phyloP scores from a whole-genome alignment of 2,113 vertebrate species.

The Phoenicopterus ruber region DNA sequence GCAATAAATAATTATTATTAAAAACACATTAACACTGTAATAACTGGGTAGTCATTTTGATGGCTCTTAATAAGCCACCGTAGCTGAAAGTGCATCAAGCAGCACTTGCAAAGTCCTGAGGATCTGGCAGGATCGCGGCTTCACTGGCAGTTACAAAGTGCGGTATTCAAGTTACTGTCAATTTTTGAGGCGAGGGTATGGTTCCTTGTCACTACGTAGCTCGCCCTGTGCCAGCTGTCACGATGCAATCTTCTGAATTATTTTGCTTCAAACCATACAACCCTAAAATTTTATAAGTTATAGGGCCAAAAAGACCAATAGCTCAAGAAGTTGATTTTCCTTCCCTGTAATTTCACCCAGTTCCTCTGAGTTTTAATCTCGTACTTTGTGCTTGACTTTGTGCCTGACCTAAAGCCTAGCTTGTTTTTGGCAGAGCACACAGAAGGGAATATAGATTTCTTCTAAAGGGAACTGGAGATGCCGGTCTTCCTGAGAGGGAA shows the following conservation, averaged over 20 bases:
- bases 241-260: neutral
- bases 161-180: neutral
- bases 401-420: neutral
- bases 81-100: neutral
- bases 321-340: neutral
- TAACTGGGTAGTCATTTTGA: slow-evolving; percentile 37
- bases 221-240: neutral
- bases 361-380: neutral
- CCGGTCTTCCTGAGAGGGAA: neutral
- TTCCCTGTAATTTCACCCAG: neutral
- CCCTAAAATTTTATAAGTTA: neutral
- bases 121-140: neutral
- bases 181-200: neutral
- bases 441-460: neutral
- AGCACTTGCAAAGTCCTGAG: neutral
- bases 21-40: slow-evolving; percentile 44
- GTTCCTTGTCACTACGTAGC: neutral
- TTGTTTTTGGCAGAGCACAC: neutral
- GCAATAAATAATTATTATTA: slow-evolving; percentile 49
- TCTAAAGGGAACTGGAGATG: neutral
- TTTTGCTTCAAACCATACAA: neutral
- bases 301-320: neutral
- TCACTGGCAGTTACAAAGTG: neutral
- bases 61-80: neutral
- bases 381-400: neutral